Base-by-base conservation (phyloP, 2,113 vertebrate genomes). In the Suricata suricatta region DNA sequence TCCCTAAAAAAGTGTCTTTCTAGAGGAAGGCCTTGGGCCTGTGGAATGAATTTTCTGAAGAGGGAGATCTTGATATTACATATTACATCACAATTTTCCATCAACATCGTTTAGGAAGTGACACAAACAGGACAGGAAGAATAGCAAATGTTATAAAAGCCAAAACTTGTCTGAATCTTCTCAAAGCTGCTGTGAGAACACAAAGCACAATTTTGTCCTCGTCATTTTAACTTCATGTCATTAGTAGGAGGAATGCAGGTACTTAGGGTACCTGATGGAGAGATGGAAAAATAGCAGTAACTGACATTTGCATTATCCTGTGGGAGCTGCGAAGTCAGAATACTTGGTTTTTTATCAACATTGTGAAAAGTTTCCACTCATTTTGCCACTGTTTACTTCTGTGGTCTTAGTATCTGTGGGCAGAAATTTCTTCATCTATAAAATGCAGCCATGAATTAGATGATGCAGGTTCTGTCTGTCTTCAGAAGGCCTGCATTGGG, bases 11-110 rank as follows among this genome's bases (percentile, higher is more conserved):
- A 38, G 35, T 38, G 3, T 69, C 38, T 41, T 41, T 41, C 41
- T 41, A 41, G 41, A 41, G 41, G 41, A 41, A 41, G 41, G 41
- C 41, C 41, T 41, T 41, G 41, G 41, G 41, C 41, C 41, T 76
- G 23, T n/a, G 1, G 15, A 63, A 27, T 71, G 86, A 93, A 60
- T 35, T 95, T 91, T 96, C 83, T 94, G 80, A 81, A 88, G 88
- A 76, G 35, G 77, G 41, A 27, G 17, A 63, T 92, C 87, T 68
- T 88, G 29, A 57, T 92, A 68, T 88, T 80, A 63, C 38, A 21
- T 77, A 90, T 54, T 77, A 71, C 35, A 13, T 44, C 76, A 38
- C 25, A 11, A 15, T 38, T 88, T 90, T 71, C 16, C 72, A 71
- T 69, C 52, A 92, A 2, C 35, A 72, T 74, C 71, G 72, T 94